These are phyloP conservation scores for Heliconius hewitsoni DNA, from an alignment of 1,140 invertebrate genomes.

Conservation along the genomic window DNA sequence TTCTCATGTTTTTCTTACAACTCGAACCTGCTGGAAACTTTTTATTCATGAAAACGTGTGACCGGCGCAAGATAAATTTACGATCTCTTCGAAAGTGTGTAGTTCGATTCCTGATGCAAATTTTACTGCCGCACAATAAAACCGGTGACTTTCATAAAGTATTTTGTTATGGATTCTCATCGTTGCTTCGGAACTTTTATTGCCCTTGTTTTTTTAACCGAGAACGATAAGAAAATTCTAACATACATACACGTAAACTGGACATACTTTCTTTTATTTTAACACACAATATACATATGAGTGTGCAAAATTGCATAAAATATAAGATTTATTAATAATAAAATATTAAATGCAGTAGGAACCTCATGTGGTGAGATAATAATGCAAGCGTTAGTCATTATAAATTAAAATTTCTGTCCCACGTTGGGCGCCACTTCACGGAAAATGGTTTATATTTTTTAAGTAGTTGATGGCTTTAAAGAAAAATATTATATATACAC, in stretches of 20 bases:
- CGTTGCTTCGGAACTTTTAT: slow-evolving; percentile 18
- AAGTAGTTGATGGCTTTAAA: not conserved
- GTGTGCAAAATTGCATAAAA: not conserved
- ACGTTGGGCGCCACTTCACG: not conserved
- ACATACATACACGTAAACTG: not conserved
- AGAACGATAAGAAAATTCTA: slow-evolving; percentile 7
- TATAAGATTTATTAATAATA: not conserved
- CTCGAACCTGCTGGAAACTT: slow-evolving; percentile 14
- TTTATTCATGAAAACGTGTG: slow-evolving; percentile 41
- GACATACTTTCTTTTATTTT: not conserved
- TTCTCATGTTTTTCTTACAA: slow-evolving; percentile 31
- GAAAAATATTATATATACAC: not conserved
- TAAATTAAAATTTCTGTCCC: slow-evolving; percentile 3
- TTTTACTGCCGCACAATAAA: slow-evolving; percentile 39
- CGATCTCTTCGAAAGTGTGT: slow-evolving; percentile 34
- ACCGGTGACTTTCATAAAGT: slow-evolving; percentile 31
- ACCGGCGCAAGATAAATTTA: slow-evolving; percentile 32
- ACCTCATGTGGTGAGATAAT: slow-evolving; percentile 14
- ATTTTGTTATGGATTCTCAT: slow-evolving; percentile 29
- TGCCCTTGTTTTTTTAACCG: slow-evolving; percentile 12
- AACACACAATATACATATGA: not conserved
- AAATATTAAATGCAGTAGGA: not conserved
- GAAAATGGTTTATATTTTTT: not conserved
- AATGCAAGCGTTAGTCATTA: slow-evolving; percentile 16
- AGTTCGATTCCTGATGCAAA: slow-evolving; percentile 38